Evolutionary conservation across 2,888 invertebrate species (phyloP).

Genomic region (Lamproptera curius): DNA sequence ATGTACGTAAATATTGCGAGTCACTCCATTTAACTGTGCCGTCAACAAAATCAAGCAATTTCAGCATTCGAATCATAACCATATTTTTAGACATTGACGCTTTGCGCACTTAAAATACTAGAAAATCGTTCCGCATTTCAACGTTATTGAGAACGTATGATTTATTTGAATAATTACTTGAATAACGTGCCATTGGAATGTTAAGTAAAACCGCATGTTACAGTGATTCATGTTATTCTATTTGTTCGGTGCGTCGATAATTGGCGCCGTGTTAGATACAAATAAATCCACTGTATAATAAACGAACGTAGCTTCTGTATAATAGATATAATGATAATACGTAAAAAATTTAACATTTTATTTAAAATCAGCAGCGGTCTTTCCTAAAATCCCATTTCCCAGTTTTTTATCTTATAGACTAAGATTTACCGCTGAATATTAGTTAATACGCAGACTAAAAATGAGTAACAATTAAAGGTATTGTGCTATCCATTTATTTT

Average conservation of each 20-base stretch:
- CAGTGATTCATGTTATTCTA: conserved; percentile 60
- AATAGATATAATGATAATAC: no score
- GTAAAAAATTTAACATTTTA: no score
- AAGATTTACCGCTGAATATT: no score
- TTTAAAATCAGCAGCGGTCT: no score
- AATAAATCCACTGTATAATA: conserved; percentile 28
- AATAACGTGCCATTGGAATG: conserved; percentile 65
- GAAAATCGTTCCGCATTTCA: conserved; percentile 30
- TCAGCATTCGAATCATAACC: conserved; percentile 12
- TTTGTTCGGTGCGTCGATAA: conserved; percentile 67
- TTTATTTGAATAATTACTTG: conserved; percentile 68
- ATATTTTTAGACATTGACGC: conserved; percentile 4
- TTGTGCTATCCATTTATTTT: no score
- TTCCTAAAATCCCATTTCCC: no score
- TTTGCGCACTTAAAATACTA: conserved; percentile 20
- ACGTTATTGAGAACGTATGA: conserved; percentile 45
- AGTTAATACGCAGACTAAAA: no score
- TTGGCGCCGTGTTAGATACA: conserved; percentile 53
- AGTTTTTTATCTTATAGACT: no score
- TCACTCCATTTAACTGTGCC: not conserved
- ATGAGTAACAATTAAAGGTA: no score
- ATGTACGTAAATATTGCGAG: no score
- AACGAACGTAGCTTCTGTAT: conserved; percentile 10
- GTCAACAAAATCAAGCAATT: conserved; percentile 8
- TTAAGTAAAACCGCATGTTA: conserved; percentile 63